Evolutionary conservation across 2,113 vertebrate genomes (phyloP).

Genomic region (Propithecus coquereli): DNA sequence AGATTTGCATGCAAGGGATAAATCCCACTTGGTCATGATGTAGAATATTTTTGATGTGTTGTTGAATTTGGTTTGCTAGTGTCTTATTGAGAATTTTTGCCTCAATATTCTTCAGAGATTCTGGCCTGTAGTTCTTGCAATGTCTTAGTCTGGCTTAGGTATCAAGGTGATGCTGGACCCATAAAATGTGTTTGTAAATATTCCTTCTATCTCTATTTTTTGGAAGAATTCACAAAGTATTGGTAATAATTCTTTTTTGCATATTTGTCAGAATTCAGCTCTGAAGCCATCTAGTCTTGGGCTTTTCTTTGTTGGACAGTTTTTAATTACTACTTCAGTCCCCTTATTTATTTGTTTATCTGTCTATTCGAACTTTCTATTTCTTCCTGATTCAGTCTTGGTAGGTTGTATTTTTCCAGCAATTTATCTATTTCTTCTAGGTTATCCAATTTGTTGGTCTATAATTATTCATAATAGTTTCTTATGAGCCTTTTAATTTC

Average conservation of each 20-base stretch:
- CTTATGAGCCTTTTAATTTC: background rate
- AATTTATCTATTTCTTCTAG: background rate
- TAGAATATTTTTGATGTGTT: background rate
- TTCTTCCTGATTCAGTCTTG: background rate
- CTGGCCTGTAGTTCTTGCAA: background rate
- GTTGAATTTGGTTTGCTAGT: background rate
- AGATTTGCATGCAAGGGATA: background rate
- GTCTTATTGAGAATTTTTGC: background rate
- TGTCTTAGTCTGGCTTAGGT: background rate
- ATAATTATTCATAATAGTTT: background rate
- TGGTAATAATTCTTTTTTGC: background rate
- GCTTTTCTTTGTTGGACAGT: background rate
- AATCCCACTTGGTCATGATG: background rate
- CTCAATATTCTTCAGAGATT: background rate
- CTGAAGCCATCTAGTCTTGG: background rate
- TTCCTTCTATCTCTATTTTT: background rate
- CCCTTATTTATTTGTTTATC: background rate
- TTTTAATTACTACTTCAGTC: background rate
- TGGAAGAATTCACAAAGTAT: background rate
- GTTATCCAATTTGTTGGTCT: background rate
- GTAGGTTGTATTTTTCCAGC: background rate
- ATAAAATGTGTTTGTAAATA: background rate
- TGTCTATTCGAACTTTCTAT: background rate
- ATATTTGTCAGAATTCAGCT: background rate
- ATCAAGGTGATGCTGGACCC: background rate